phyloP scores from a whole-genome alignment of 1,140 invertebrate genomes.

The Watersipora subatra region DNA sequence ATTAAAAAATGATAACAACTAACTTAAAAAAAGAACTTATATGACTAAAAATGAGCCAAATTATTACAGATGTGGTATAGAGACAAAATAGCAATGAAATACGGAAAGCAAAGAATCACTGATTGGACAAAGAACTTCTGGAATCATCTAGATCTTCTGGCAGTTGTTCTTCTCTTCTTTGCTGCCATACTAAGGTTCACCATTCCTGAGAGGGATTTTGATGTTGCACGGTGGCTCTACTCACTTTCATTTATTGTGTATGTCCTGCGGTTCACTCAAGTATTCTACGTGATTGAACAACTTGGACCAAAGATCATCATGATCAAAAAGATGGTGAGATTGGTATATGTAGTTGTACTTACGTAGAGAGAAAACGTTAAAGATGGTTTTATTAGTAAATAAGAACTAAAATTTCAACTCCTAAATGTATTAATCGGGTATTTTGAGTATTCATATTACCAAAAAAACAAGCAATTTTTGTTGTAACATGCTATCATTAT shows the following conservation, averaged over 20 bases:
- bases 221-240: slow-evolving; percentile 22
- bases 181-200: slow-evolving; percentile 18
- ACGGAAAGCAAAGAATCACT: slow-evolving; percentile 3
- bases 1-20: too few species aligned
- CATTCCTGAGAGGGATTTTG: slow-evolving; percentile 5
- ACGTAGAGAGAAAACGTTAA: too few species aligned
- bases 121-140: slow-evolving; percentile 25
- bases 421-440: too few species aligned
- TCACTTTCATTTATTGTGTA: slow-evolving; percentile 28
- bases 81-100: slow-evolving; percentile 9
- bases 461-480: too few species aligned
- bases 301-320: slow-evolving; percentile 43
- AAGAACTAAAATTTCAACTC: too few species aligned
- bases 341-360: too few species aligned
- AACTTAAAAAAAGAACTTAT: too few species aligned
- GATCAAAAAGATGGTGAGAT: slow-evolving; percentile 40
- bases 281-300: slow-evolving; percentile 27
- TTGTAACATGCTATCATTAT: too few species aligned
- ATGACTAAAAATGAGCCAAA: too few species aligned
- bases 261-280: slow-evolving; percentile 26
- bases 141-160: slow-evolving; percentile 24
- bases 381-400: too few species aligned
- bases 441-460: too few species aligned
- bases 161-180: slow-evolving; percentile 23
- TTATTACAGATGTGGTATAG: slow-evolving; percentile 20